Percentiles rank a stretch among this genome's conserved stretches.
Conservation (phyloP, 2,888 invertebrate genomes). For the Arctia plantaginis region DNA sequence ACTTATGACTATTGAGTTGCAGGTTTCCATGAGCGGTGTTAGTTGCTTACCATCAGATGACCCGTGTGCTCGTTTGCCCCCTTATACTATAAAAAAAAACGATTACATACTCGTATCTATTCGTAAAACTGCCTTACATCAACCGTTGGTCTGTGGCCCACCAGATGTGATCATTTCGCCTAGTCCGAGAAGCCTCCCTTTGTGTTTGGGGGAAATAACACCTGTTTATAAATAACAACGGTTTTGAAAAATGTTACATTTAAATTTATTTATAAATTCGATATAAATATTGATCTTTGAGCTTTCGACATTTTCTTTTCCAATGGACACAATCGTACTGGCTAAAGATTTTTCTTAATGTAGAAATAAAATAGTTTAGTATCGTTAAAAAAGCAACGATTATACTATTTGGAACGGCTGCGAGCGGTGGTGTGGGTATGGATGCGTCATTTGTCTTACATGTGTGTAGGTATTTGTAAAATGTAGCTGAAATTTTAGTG, state of each 20-base stretch:
- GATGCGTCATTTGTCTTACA: constrained; percentile 6
- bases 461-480: constrained; percentile 13
- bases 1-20: too few species aligned
- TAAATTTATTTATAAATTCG: neutral
- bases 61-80: too few species aligned
- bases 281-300: neutral
- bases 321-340: neutral
- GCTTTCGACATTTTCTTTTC: neutral
- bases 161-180: too few species aligned
- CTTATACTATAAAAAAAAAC: too few species aligned
- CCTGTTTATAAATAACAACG: too few species aligned
- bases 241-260: neutral
- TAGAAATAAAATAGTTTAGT: neutral
- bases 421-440: constrained; percentile 4
- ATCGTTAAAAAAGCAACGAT: neutral
- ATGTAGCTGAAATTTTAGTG: constrained; percentile 8
- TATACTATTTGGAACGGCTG: neutral
- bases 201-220: too few species aligned
- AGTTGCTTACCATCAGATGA: too few species aligned
- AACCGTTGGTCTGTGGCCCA: too few species aligned
- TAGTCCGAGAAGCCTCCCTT: too few species aligned
- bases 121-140: too few species aligned
- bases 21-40: too few species aligned
- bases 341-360: neutral
- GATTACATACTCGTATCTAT: too few species aligned